Conservation (phyloP, 2,797 vertebrate species). For the Phoxinus dragarum region DNA sequence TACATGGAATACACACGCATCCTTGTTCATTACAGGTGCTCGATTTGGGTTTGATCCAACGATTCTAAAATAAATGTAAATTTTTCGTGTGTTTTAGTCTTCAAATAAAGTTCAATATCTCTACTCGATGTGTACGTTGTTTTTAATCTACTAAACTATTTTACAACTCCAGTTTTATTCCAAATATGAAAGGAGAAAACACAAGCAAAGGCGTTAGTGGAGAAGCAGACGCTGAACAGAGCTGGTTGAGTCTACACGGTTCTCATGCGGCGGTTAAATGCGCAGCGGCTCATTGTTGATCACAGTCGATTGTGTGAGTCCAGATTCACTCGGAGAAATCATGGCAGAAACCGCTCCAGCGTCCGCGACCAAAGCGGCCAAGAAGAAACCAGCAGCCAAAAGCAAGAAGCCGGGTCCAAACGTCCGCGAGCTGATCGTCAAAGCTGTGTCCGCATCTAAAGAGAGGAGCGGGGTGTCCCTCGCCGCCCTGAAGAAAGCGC, state of each 20-base stretch:
- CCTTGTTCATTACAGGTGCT: background rate
- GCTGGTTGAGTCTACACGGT: slow-evolving; percentile 22
- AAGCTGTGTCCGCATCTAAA: too few relatives aligned
- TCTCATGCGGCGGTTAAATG: slow-evolving; percentile 5
- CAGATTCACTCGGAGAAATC: fast-evolving
- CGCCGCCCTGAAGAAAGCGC: slow-evolving; percentile 68
- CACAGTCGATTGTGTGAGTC: background rate
- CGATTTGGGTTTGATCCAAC: background rate
- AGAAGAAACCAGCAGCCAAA: slow-evolving; percentile 22
- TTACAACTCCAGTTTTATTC: background rate
- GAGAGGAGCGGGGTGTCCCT: too few relatives aligned
- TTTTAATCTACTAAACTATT: background rate
- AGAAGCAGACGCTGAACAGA: background rate
- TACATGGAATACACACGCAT: background rate
- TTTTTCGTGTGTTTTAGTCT: background rate
- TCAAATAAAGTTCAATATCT: background rate
- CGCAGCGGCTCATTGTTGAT: background rate
- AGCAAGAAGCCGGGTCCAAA: too few relatives aligned
- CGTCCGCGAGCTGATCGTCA: too few relatives aligned
- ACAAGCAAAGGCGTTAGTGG: background rate
- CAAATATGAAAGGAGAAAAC: background rate
- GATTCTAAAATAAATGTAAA: background rate
- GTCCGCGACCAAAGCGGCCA: background rate
- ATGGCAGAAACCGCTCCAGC: too few relatives aligned
- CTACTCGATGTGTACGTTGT: background rate